Conservation (phyloP, 2,888 invertebrate species). For the Busseola fusca region DNA sequence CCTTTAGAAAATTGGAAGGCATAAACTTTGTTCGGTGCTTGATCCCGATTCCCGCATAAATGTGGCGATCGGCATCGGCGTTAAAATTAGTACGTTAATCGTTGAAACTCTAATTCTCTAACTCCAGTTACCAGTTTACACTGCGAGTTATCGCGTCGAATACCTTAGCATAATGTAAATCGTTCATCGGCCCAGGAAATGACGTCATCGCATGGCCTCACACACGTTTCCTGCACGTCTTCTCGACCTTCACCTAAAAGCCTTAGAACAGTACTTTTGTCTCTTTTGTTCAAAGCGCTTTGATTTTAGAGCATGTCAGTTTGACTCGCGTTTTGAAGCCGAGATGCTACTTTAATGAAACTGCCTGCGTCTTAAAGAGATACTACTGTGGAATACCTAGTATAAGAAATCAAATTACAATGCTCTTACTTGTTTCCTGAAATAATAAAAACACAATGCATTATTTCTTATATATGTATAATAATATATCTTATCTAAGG, state of each 20-base stretch:
- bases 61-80: slow-evolving; percentile 59
- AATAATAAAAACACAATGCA: background rate
- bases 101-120: slow-evolving; percentile 66
- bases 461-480: background rate
- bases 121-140: slow-evolving; percentile 73
- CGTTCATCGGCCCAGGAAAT: slow-evolving; percentile 81
- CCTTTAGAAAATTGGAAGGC: slow-evolving; percentile 52
- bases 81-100: slow-evolving; percentile 72
- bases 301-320: slow-evolving; percentile 47
- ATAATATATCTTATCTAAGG: background rate
- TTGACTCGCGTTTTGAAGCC: slow-evolving; percentile 18
- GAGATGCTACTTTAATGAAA: slow-evolving; percentile 16
- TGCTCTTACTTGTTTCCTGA: background rate
- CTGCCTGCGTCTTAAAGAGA: slow-evolving; percentile 1
- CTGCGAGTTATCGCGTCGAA: slow-evolving; percentile 74
- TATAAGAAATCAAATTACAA: background rate
- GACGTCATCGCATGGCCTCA: slow-evolving; percentile 79
- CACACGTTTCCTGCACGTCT: slow-evolving; percentile 77
- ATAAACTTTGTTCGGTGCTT: slow-evolving; percentile 54
- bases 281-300: slow-evolving; percentile 46
- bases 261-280: slow-evolving; percentile 63
- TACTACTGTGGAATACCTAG: background rate
- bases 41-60: slow-evolving; percentile 61
- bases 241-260: slow-evolving; percentile 84
- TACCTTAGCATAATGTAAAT: slow-evolving; percentile 70